Percentiles rank a stretch among this genome's conserved stretches.
Conservation (phyloP, 2,113 vertebrate genomes). For the Alexandromys fortis region DNA sequence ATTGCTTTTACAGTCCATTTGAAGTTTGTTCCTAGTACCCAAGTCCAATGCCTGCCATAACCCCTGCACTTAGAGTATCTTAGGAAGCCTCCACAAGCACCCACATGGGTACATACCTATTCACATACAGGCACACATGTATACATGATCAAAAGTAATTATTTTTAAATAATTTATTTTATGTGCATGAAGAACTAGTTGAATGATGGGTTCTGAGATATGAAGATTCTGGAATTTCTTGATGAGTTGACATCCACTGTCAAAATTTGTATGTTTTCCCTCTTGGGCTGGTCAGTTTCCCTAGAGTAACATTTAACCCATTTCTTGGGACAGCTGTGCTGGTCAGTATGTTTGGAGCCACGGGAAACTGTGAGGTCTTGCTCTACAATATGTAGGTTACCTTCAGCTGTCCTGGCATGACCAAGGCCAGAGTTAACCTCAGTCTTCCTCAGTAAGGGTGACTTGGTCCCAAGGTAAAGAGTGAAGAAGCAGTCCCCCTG, state of each 20-base stretch:
- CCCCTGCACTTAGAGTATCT: not conserved
- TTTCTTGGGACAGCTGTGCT: not conserved
- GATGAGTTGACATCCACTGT: not conserved
- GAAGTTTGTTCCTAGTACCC: not conserved
- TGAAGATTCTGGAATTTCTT: not conserved
- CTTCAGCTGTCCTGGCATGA: not conserved
- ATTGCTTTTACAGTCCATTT: not conserved
- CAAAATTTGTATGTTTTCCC: not conserved
- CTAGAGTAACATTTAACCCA: not conserved
- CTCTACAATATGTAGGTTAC: not conserved
- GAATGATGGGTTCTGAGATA: not conserved
- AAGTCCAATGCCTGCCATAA: not conserved
- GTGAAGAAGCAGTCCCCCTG: not conserved
- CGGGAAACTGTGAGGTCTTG: not conserved
- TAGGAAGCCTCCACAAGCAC: too few species aligned
- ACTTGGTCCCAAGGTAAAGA: not conserved
- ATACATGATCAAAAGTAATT: not conserved
- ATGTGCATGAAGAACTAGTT: not conserved
- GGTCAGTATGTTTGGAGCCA: not conserved
- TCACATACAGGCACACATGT: not conserved
- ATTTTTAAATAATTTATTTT: not conserved
- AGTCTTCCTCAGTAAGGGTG: not conserved
- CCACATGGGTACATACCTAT: too few species aligned
- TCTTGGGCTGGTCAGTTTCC: not conserved
- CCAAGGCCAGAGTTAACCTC: not conserved